Base-by-base conservation (phyloP, 2,797 vertebrate genomes). In the Clamator glandarius region DNA sequence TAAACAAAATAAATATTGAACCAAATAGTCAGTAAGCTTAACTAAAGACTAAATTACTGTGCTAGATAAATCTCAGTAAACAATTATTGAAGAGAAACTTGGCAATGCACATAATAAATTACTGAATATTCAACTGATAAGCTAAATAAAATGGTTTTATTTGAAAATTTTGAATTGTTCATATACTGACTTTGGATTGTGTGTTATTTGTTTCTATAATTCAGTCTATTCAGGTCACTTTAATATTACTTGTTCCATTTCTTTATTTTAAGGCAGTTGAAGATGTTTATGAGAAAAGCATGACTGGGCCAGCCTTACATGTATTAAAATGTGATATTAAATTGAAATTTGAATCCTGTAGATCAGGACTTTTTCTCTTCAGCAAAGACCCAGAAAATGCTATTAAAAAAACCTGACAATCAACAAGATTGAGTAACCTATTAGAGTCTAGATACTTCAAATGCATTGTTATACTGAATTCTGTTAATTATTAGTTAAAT, bases 1-100 rank as follows among this genome's bases (percentile, higher is more conserved):
- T 93, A 96, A 97, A 95, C 95, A 87, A 96, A 97, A 93, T 92
- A 96, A 95, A 79, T 95, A 93, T 84, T 92, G 84, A 87, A 75
- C 36, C n/a, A 78, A 94, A 88, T 79, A 91, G 75, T 63, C 46
- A 95, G 82, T 59, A 82, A 93, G 58, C 35, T 66, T 90, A 87
- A 85, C 69, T 86, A 78, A 97, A 64, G 44, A 84, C 42, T 84
- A 84, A 92, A 95, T 95, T 73, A 58, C 44, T 80, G 44, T 33
- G 36, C 16, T 74, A 89, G 74, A 82, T 36, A 76, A 46, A 70
- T 90, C 44, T 94, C 84, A 72, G 74, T 78, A 88, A 97, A 96
- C 66, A 92, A 85, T 95, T 92, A 76, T 54, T 79, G 46, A 84
- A 73, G 29, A 69, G 39, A 64, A 89, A 93, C 88, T 46, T 61